A percentile compares a stretch with the other conserved stretches of the same genome.
Evolutionary conservation across 2,113 vertebrate genomes (phyloP).

Genomic region (Noturus placidus): DNA sequence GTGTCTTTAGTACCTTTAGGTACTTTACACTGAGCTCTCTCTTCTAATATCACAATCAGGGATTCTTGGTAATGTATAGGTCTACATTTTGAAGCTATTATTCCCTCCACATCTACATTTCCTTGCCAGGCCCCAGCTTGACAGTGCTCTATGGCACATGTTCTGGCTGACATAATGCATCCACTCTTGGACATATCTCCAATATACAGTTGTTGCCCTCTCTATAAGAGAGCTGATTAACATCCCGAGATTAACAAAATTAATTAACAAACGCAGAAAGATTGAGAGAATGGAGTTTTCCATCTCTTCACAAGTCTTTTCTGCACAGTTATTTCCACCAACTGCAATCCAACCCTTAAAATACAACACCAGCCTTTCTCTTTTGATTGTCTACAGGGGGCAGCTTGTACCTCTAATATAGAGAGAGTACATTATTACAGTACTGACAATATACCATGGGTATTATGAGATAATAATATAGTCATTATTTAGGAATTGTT

Average conservation of each 20-base stretch:
- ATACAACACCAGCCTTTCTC: background rate
- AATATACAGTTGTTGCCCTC: background rate
- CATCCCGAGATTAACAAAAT: too few species aligned
- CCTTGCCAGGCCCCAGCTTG: too few species aligned
- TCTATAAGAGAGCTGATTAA: background rate
- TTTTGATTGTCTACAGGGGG: background rate
- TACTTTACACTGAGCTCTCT: background rate
- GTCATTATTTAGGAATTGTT: background rate
- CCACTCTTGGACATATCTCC: background rate
- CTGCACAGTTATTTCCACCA: background rate
- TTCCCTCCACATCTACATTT: too few species aligned
- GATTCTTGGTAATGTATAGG: background rate
- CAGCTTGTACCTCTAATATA: background rate
- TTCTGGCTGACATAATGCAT: too few species aligned
- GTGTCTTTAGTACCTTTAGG: background rate
- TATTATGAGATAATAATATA: background rate
- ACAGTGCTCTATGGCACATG: too few species aligned
- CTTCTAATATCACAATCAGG: background rate
- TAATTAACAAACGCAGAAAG: too few species aligned
- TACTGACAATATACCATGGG: background rate
- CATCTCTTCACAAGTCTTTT: background rate
- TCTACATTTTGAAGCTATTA: too few species aligned
- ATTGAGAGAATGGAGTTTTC: background rate
- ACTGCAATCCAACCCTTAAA: background rate
- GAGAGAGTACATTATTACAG: background rate